Percentiles rank a stretch among this genome's conserved stretches.
Evolutionary conservation across 2,888 invertebrate genomes (phyloP).

Genomic region (Ferdinandea cuprea): DNA sequence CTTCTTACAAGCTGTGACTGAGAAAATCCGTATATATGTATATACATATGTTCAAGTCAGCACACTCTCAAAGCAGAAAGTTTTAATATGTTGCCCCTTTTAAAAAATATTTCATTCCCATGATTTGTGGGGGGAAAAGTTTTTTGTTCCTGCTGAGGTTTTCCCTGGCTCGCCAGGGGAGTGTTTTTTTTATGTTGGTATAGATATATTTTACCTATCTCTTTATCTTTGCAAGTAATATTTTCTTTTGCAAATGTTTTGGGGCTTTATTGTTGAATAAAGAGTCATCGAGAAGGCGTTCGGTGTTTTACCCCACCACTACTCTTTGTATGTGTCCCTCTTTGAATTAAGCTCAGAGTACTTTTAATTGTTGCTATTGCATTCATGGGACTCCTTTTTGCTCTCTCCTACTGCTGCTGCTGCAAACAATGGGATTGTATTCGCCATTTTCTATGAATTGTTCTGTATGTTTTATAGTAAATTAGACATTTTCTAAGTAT

Average conservation of each 20-base stretch:
- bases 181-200: background rate
- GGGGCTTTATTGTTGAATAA: background rate
- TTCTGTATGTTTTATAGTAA: too few species aligned
- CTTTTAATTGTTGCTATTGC: background rate
- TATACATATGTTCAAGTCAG: background rate
- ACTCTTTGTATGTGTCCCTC: background rate
- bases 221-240: background rate
- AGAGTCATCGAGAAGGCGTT: slow-evolving; percentile 20
- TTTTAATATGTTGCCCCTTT: background rate
- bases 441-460: too few species aligned
- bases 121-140: background rate
- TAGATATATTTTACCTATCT: slow-evolving; percentile 18
- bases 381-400: slow-evolving; percentile 30
- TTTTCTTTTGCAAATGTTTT: slow-evolving; percentile 19
- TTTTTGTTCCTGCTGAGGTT: background rate
- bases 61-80: background rate
- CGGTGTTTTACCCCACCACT: background rate
- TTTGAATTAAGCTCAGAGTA: background rate
- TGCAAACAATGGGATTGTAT: too few species aligned
- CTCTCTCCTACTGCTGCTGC: too few species aligned
- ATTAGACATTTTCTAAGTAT: too few species aligned
- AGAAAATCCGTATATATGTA: background rate
- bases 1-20: slow-evolving; percentile 25
- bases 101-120: background rate
- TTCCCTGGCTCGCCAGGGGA: background rate